phyloP scores from a whole-genome alignment of 2,113 vertebrate genomes.

The Haemorhous mexicanus region DNA sequence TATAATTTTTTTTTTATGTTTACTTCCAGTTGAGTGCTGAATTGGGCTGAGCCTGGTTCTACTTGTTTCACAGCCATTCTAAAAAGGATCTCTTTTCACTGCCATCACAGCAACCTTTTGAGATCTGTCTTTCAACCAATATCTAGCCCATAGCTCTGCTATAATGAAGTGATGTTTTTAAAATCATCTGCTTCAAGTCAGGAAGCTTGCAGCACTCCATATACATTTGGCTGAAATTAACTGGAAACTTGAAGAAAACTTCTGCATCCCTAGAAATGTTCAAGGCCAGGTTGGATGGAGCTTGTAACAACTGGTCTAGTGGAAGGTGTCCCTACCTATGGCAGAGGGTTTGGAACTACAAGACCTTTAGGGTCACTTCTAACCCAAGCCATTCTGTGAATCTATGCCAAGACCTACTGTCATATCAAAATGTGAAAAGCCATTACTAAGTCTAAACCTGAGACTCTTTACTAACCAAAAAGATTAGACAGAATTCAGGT shows the following conservation, averaged over 20 bases:
- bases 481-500: background rate
- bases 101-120: background rate
- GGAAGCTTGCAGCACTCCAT: background rate
- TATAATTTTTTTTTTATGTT: background rate
- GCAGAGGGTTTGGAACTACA: background rate
- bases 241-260: background rate
- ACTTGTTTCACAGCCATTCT: background rate
- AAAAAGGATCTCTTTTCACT: background rate
- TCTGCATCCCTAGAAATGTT: background rate
- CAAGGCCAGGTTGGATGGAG: background rate
- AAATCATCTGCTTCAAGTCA: background rate
- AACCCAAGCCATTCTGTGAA: background rate
- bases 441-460: background rate
- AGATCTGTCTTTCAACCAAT: background rate
- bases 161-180: background rate
- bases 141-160: background rate
- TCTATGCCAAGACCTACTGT: background rate
- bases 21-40: background rate
- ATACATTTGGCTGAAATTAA: background rate
- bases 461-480: background rate
- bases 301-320: background rate
- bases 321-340: background rate
- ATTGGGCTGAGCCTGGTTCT: background rate
- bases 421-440: background rate
- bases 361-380: background rate